A percentile compares a stretch with the other conserved stretches of the same genome.
These are phyloP conservation scores for Leptopilina drosophilae DNA, from an alignment of 2,888 invertebrate species.

Conservation along the genomic window DNA sequence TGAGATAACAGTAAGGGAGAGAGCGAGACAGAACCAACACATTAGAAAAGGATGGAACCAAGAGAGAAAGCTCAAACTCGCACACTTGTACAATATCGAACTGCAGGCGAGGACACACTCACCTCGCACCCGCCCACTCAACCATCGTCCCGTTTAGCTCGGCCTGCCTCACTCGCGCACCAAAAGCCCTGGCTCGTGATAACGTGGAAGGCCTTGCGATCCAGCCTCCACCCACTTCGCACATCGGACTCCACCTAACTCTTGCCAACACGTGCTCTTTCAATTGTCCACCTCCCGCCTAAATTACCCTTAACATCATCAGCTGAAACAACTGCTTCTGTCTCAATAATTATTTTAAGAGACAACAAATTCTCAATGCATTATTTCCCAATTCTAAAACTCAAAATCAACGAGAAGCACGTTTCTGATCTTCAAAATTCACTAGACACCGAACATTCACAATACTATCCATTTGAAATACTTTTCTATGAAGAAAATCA, in stretches of 20 bases:
- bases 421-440: too few species aligned
- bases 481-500: too few species aligned
- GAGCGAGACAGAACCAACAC: too few species aligned
- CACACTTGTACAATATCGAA: constrained; percentile 76
- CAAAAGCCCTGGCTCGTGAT: constrained; percentile 56
- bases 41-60: constrained; percentile 65
- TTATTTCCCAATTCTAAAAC: neutral
- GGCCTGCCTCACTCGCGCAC: constrained; percentile 56
- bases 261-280: constrained; percentile 67
- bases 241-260: constrained; percentile 75
- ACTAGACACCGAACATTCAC: too few species aligned
- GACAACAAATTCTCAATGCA: neutral
- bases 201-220: constrained; percentile 63
- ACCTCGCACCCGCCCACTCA: constrained; percentile 80
- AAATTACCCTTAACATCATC: constrained; percentile 6
- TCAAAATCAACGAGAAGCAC: neutral
- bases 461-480: too few species aligned
- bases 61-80: constrained; percentile 77
- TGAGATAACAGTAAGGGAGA: neutral
- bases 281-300: constrained; percentile 39
- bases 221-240: constrained; percentile 75
- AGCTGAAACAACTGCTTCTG: neutral
- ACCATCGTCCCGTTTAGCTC: constrained; percentile 71
- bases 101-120: constrained; percentile 70
- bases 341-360: neutral